A percentile compares a stretch with the other conserved stretches of the same genome.
Conservation (phyloP, 2,888 invertebrate genomes). For the Agrilus cyanescens region DNA sequence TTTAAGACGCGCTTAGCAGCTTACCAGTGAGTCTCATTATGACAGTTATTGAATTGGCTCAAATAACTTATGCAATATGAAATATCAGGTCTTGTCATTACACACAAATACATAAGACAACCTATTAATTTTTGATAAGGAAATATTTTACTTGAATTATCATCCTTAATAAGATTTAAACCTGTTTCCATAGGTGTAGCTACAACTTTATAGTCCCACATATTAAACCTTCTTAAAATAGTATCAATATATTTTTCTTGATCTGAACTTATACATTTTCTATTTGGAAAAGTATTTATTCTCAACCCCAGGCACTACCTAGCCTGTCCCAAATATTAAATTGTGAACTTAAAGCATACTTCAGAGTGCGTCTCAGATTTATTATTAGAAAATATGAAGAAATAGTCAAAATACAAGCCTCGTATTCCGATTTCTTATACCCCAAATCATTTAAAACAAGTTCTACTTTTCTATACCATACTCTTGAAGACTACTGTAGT, state of each 20-base stretch:
- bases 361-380: not conserved
- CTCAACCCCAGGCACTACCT: conserved; percentile 17
- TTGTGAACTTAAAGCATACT: conserved; percentile 9
- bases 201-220: conserved; percentile 2
- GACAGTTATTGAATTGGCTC: no score
- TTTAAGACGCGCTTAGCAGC: no score
- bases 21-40: no score
- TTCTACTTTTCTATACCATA: conserved; percentile 5
- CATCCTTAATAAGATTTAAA: conserved; percentile 6
- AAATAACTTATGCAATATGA: no score
- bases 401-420: conserved; percentile 7
- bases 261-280: not conserved
- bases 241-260: not conserved
- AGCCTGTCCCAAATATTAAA: no score
- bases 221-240: not conserved
- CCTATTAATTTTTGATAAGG: no score
- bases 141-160: no score
- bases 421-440: conserved; percentile 7
- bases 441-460: conserved; percentile 2
- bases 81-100: no score
- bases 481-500: conserved; percentile 5
- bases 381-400: conserved; percentile 7
- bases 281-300: conserved; percentile 10
- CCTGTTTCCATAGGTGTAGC: conserved; percentile 15
- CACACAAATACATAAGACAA: no score